These are phyloP conservation scores for Cerceris ruficornis DNA, from an alignment of 2,888 invertebrate genomes.

Conservation along the genomic window DNA sequence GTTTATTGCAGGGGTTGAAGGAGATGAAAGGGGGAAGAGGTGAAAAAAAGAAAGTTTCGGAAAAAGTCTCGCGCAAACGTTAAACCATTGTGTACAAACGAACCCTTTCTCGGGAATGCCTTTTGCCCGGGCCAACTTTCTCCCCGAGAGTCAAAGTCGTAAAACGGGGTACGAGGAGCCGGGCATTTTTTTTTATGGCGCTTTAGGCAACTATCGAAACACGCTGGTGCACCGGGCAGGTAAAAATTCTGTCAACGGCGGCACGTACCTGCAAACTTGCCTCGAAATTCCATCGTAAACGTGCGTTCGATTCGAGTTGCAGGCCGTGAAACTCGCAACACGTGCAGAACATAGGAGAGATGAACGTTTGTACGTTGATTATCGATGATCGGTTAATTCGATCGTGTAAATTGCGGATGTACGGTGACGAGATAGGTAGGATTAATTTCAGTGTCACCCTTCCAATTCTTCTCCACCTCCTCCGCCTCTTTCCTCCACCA, in stretches of 20 bases:
- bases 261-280: constrained; percentile 19
- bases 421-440: too few relatives aligned
- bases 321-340: too few relatives aligned
- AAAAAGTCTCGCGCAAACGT: constrained; percentile 59
- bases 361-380: too few relatives aligned
- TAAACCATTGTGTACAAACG: constrained; percentile 48
- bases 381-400: too few relatives aligned
- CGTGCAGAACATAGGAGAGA: too few relatives aligned
- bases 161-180: constrained; percentile 69
- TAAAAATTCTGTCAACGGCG: constrained; percentile 42
- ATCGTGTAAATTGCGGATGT: too few relatives aligned
- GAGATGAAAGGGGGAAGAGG: constrained; percentile 47
- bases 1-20: constrained; percentile 79
- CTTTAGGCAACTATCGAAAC: constrained; percentile 71
- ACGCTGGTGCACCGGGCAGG: constrained; percentile 39
- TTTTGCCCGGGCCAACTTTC: constrained; percentile 69
- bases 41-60: constrained; percentile 73
- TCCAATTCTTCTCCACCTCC: too few relatives aligned
- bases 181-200: constrained; percentile 76
- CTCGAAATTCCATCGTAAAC: neutral
- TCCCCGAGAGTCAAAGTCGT: constrained; percentile 70
- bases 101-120: constrained; percentile 74
- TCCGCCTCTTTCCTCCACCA: too few relatives aligned
- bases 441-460: too few relatives aligned
- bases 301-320: too few relatives aligned